These are phyloP conservation scores for Cetoscarus ocellatus DNA, from an alignment of 2,797 vertebrate species.

Conservation along the genomic window DNA sequence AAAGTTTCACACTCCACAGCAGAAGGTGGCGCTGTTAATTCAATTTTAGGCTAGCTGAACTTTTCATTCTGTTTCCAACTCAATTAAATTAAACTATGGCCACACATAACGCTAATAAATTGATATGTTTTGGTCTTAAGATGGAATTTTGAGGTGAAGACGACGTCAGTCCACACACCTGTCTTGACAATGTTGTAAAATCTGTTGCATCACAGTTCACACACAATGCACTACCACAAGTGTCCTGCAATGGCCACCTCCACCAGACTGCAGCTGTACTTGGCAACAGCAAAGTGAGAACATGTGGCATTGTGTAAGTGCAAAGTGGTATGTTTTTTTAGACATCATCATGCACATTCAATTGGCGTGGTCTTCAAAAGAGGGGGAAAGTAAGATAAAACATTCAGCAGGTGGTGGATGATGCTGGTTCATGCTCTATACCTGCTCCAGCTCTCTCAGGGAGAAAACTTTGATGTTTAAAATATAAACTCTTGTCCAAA, in stretches of 20 bases:
- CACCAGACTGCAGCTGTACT: constrained; percentile 33
- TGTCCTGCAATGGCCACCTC: neutral
- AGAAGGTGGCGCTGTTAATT: no score
- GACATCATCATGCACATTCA: constrained; percentile 39
- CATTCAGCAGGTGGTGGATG: constrained; percentile 41
- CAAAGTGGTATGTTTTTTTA: constrained; percentile 44
- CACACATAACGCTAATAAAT: no score
- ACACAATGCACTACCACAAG: neutral
- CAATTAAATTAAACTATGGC: no score
- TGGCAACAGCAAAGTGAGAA: constrained; percentile 45
- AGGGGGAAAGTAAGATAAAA: constrained; percentile 10
- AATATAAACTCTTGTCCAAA: constrained; percentile 10
- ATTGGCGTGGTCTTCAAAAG: constrained; percentile 2
- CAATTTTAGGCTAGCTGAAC: no score
- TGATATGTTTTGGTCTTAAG: no score
- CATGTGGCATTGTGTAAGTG: constrained; percentile 34
- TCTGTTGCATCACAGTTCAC: neutral
- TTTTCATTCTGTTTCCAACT: no score
- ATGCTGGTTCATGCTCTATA: constrained; percentile 15
- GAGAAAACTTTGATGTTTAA: neutral
- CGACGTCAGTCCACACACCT: no score
- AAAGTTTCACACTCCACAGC: no score
- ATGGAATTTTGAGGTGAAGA: no score
- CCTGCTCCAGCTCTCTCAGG: constrained; percentile 3
- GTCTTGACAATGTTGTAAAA: neutral